Base-by-base conservation (phyloP, 2,113 vertebrate genomes). In the Morone saxatilis region DNA sequence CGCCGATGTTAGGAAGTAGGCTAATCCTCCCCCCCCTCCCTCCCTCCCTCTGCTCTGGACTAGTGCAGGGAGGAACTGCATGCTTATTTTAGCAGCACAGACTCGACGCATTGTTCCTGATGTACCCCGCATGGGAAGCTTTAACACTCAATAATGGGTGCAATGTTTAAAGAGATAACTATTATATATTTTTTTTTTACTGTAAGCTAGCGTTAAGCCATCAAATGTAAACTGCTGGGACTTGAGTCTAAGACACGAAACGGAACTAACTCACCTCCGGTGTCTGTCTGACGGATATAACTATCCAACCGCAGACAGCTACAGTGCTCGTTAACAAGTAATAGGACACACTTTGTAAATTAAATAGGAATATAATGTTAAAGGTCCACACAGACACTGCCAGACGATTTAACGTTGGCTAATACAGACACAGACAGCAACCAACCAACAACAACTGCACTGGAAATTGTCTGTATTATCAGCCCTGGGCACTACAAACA, bases 1-100 rank as follows among this genome's bases (percentile, higher is more conserved):
- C 62, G 51, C 51, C 51, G 71, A 88, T 78, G 74, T 81, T 54
- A 47, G 74, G 80, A 90, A 92, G 89, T 81, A 57, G 86, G 86
- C 85, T 88, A 88, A 85, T 87, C 89, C 90, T 57, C 77, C 7
- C 31, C 31, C 31, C 31, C 7, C 31, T 4, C 31, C 31, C 2
- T 3, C 31, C 31, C 31, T 31, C 31, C 31, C 31, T 3, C 31
- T 31, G 84, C 59, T 87, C 77, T 78, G 45, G 54, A 78, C 22
- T 4, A 59, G 41, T 19, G 53, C 73, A 74, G 69, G 78, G 87
- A 88, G 65, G 81, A 89, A 86, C 76, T 85, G 47, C 84, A 81
- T 57, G 76, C 31, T 86, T 87, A 68, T 81, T 81, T 74, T 71
- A 76, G 68, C 54, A 70, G 67, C 71, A 78, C 66, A 74, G 56